Conservation (phyloP, 2,888 invertebrate species). For the Synanthedon formicaeformis region DNA sequence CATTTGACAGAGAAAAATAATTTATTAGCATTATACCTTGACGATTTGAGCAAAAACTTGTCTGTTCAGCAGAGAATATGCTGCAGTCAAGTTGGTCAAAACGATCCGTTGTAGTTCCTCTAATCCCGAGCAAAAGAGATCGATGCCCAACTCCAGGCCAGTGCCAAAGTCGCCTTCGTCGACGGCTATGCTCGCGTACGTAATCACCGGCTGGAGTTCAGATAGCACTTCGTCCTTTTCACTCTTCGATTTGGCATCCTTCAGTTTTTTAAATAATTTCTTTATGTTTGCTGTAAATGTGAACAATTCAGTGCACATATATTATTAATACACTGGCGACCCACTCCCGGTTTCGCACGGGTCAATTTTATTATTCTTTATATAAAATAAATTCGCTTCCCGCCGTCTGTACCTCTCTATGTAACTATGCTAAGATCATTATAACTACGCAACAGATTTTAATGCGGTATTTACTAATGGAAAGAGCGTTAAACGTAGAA, state of each 20-base stretch:
- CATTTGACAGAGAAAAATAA: too few species aligned
- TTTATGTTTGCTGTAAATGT: conserved; percentile 72
- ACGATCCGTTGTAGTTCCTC: conserved; percentile 76
- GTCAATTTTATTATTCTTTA: not conserved
- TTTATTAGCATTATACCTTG: conserved; percentile 38
- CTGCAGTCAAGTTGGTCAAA: conserved; percentile 75
- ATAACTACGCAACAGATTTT: too few species aligned
- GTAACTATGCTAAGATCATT: too few species aligned
- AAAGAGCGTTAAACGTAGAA: too few species aligned
- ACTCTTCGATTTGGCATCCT: conserved; percentile 67
- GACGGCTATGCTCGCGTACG: conserved; percentile 87
- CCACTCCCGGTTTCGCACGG: not conserved
- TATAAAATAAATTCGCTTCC: too few species aligned
- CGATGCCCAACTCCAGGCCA: conserved; percentile 88
- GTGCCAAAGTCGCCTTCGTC: conserved; percentile 97
- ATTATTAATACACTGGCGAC: not conserved
- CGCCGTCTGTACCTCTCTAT: too few species aligned
- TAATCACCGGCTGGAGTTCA: conserved; percentile 83
- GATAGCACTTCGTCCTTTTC: conserved; percentile 74
- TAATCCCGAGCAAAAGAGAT: conserved; percentile 83
- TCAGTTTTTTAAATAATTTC: conserved; percentile 76
- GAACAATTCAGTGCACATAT: not conserved
- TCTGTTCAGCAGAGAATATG: conserved; percentile 81
- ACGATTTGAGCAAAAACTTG: conserved; percentile 80
- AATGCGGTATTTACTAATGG: too few species aligned